Evolutionary conservation across 1,140 invertebrate species (phyloP).

Genomic region (Zaprionus vittiger): DNA sequence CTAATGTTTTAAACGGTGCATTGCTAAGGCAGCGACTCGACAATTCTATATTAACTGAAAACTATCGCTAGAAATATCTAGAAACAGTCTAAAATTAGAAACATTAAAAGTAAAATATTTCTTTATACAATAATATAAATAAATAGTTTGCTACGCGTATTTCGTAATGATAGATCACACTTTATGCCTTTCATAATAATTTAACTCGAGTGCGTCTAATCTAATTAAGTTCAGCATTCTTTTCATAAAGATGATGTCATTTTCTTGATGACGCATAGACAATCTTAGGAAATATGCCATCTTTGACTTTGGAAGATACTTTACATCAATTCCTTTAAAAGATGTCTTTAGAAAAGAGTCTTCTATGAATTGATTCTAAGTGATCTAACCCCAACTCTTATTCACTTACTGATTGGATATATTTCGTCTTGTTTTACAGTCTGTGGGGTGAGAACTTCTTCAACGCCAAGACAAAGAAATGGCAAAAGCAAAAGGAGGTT

Average conservation of each 20-base stretch:
- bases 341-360: neutral
- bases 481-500: conserved; percentile 95
- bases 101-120: neutral
- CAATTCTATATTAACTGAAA: conserved; percentile 16
- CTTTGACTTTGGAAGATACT: no score
- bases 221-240: neutral
- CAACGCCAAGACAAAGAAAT: conserved; percentile 98
- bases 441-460: conserved; percentile 99
- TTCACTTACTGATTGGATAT: neutral
- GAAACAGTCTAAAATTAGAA: neutral
- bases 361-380: neutral
- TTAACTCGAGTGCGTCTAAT: neutral
- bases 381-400: neutral
- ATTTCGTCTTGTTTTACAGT: conserved; percentile 40
- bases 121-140: neutral
- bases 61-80: neutral
- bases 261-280: neutral
- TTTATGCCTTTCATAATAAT: neutral
- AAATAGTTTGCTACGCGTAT: neutral
- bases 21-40: conserved; percentile 78
- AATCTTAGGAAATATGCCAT: neutral
- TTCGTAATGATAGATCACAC: neutral
- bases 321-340: neutral
- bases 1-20: conserved; percentile 86
- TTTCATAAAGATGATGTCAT: neutral